Evolutionary conservation across 1,140 invertebrate species (phyloP).

Genomic region (Temnothorax curvispinosus): DNA sequence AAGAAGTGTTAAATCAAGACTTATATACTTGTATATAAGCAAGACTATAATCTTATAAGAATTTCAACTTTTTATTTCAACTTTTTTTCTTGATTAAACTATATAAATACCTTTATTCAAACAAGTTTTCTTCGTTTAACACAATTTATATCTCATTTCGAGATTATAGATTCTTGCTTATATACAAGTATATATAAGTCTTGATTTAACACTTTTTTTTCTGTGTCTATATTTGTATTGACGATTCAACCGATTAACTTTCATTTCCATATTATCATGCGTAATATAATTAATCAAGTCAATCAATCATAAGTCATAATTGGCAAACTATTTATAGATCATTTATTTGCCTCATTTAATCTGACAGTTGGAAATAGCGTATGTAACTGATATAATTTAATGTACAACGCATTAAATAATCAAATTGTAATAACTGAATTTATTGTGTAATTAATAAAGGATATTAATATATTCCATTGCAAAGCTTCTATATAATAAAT

Average conservation of each 20-base stretch:
- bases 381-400: constrained; percentile 39
- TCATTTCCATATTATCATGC: background rate
- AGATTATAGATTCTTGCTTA: too few species aligned
- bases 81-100: too few species aligned
- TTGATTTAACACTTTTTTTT: too few species aligned
- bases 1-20: too few species aligned
- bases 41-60: too few species aligned
- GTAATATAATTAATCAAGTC: constrained; percentile 50
- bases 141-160: too few species aligned
- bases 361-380: constrained; percentile 33
- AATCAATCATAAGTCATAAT: constrained; percentile 45
- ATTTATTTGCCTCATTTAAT: constrained; percentile 44
- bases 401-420: constrained; percentile 43
- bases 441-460: constrained; percentile 38
- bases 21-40: too few species aligned
- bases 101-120: too few species aligned
- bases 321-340: constrained; percentile 39
- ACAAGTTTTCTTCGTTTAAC: too few species aligned
- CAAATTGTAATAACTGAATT: constrained; percentile 47
- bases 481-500: background rate
- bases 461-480: constrained; percentile 9
- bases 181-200: too few species aligned
- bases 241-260: constrained; percentile 30
- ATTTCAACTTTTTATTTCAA: too few species aligned
- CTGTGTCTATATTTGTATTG: background rate